A percentile compares a stretch with the other conserved stretches of the same genome.
phyloP scores from a whole-genome alignment of 2,113 vertebrate species.

The Paedocypris sp. region DNA sequence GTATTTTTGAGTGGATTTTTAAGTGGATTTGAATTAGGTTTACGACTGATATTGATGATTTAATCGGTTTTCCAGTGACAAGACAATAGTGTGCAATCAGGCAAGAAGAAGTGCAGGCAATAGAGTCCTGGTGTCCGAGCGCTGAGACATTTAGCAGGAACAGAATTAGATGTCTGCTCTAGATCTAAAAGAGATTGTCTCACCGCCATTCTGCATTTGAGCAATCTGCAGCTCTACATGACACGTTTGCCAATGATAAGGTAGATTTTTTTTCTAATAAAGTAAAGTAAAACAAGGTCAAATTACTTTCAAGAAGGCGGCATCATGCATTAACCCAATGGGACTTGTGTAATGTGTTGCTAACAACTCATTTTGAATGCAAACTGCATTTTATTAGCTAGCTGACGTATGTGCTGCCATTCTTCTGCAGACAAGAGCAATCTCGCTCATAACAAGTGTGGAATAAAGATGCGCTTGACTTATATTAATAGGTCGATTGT shows the following conservation, averaged over 20 bases:
- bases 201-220: neutral
- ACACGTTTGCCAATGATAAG: neutral
- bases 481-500: neutral
- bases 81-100: too few species aligned
- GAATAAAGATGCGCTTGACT: neutral
- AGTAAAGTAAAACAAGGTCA: neutral
- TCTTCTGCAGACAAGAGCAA: too few species aligned
- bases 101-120: too few species aligned
- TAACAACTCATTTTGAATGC: neutral
- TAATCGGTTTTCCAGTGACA: too few species aligned
- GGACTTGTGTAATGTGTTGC: neutral
- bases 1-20: too few species aligned
- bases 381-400: too few species aligned
- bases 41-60: too few species aligned
- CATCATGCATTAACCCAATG: neutral
- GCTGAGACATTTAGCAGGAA: too few species aligned
- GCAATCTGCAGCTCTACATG: neutral
- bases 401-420: too few species aligned
- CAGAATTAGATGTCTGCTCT: too few species aligned
- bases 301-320: neutral
- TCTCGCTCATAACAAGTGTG: neutral
- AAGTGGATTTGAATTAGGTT: too few species aligned
- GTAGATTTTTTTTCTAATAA: neutral
- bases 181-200: neutral
- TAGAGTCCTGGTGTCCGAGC: too few species aligned